Conservation (phyloP, 1,140 invertebrate species). For the Drosophila equinoxialis region DNA sequence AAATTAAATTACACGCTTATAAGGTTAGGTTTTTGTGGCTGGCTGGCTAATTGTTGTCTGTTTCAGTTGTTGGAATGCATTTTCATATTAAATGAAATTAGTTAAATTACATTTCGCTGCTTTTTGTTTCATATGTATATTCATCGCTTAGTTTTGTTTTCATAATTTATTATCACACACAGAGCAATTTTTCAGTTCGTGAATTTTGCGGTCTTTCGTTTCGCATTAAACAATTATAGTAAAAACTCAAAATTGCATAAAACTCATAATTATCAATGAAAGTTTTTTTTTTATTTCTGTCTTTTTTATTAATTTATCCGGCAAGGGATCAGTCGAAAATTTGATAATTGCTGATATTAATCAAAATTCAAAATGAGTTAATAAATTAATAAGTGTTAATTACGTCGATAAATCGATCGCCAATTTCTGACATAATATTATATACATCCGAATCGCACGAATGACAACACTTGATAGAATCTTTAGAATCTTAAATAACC, state of each 20-base stretch:
- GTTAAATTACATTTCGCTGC: constrained; percentile 43
- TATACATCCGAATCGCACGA: too few species aligned
- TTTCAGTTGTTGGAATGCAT: constrained; percentile 17
- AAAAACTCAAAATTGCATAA: not conserved
- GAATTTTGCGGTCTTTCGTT: constrained; percentile 8
- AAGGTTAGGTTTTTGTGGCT: constrained; percentile 43
- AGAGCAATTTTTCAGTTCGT: constrained; percentile 3
- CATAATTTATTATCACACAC: constrained; percentile 10
- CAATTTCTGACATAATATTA: too few species aligned
- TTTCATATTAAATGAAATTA: constrained; percentile 58
- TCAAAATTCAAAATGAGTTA: constrained; percentile 1
- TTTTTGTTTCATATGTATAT: not conserved
- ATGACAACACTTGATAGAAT: too few species aligned
- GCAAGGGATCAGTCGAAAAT: constrained; percentile 2
- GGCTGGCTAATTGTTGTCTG: constrained; percentile 34
- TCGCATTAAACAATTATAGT: constrained; percentile 9
- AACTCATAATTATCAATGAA: constrained; percentile 4
- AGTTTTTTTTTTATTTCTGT: not conserved
- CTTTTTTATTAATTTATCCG: not conserved
- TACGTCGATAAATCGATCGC: not conserved
- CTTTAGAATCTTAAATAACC: too few species aligned
- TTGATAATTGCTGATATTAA: constrained; percentile 4
- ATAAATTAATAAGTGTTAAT: constrained; percentile 8
- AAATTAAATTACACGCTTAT: constrained; percentile 65
- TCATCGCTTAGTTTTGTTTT: constrained; percentile 3